These are phyloP conservation scores for Diarsia dahlii DNA, from an alignment of 2,888 invertebrate species.

Conservation along the genomic window DNA sequence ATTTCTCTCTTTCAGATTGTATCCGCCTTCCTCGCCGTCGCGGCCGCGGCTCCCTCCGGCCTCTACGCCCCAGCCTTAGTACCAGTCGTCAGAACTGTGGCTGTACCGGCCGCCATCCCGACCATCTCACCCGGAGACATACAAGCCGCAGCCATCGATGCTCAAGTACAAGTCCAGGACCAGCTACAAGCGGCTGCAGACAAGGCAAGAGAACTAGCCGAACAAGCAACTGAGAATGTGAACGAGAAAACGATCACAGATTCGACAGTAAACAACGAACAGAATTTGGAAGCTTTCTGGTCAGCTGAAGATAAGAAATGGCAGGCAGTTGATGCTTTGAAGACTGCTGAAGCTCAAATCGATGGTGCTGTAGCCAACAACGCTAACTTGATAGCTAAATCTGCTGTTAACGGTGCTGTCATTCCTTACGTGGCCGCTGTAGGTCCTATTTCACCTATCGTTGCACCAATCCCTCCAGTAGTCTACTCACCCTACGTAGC, in stretches of 20 bases:
- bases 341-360: slow-evolving; percentile 81
- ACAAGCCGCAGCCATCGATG: slow-evolving; percentile 84
- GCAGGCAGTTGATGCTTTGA: slow-evolving; percentile 82
- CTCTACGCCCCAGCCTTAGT: slow-evolving; percentile 55
- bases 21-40: slow-evolving; percentile 80
- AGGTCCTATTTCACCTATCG: slow-evolving; percentile 49
- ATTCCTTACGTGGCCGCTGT: slow-evolving; percentile 49
- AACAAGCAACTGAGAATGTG: slow-evolving; percentile 74
- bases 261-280: slow-evolving; percentile 76
- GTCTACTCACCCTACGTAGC: slow-evolving; percentile 55
- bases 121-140: slow-evolving; percentile 83
- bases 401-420: slow-evolving; percentile 59
- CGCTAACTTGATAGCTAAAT: slow-evolving; percentile 73
- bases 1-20: slow-evolving; percentile 76
- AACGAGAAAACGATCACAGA: slow-evolving; percentile 75
- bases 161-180: slow-evolving; percentile 76
- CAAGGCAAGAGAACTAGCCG: slow-evolving; percentile 74
- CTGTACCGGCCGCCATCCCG: slow-evolving; percentile 71
- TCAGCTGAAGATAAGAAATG: slow-evolving; percentile 84
- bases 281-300: slow-evolving; percentile 77
- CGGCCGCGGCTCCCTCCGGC: slow-evolving; percentile 81
- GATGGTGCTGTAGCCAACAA: slow-evolving; percentile 79
- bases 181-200: slow-evolving; percentile 76
- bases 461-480: slow-evolving; percentile 60
- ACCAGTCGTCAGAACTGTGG: slow-evolving; percentile 58